Percentiles rank a stretch among this genome's conserved stretches.
Conservation (phyloP, 2,797 vertebrate species). For the Sebastes variabilis region DNA sequence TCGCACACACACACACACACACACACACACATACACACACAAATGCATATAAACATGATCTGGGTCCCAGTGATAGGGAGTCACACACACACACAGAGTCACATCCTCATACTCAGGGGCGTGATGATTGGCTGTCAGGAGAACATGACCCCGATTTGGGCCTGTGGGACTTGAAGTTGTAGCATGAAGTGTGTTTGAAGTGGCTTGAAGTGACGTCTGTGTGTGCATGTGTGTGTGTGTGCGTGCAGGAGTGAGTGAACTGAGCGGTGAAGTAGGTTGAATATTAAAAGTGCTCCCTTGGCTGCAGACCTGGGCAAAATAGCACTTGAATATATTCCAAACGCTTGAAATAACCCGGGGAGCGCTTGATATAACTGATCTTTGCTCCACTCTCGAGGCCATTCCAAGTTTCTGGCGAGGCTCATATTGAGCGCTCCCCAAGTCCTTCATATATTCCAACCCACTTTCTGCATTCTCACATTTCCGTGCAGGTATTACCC, state of each 20-base stretch:
- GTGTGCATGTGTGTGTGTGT: background rate
- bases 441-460: slow-evolving; percentile 46
- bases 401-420: slow-evolving; percentile 31
- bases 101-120: slow-evolving; percentile 13
- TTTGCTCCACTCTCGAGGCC: slow-evolving; percentile 37
- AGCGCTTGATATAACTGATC: slow-evolving; percentile 42
- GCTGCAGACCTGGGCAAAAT: slow-evolving; percentile 62
- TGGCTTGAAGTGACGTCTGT: slow-evolving; percentile 56
- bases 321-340: slow-evolving; percentile 67
- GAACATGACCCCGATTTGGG: slow-evolving; percentile 68
- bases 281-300: slow-evolving; percentile 68
- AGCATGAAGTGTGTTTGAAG: slow-evolving; percentile 67
- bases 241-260: slow-evolving; percentile 18
- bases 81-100: background rate
- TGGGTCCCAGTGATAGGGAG: slow-evolving; percentile 10
- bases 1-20: background rate
- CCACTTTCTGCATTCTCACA: slow-evolving; percentile 38
- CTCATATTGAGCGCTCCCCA: slow-evolving; percentile 44
- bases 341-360: slow-evolving; percentile 58
- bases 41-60: slow-evolving; percentile 39
- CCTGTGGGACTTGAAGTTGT: slow-evolving; percentile 55
- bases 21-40: background rate
- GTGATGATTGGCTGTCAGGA: slow-evolving; percentile 66
- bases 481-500: slow-evolving; percentile 46
- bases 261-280: slow-evolving; percentile 67